Base-by-base conservation (phyloP, 2,113 vertebrate species). In the Falco punctatus region DNA sequence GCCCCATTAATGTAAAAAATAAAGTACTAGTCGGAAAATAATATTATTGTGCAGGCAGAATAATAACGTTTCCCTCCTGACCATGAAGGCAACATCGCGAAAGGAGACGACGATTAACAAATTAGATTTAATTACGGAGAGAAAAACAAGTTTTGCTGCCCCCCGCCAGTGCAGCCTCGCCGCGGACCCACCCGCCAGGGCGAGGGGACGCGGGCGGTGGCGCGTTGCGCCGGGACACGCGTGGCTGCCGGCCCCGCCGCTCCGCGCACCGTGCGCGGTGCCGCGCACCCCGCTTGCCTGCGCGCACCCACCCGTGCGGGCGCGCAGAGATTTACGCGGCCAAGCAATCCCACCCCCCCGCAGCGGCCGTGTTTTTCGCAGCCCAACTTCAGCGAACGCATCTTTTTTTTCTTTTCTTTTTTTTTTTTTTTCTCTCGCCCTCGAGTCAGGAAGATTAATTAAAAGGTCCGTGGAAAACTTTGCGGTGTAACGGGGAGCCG, bases 1-100 rank as follows among this genome's bases (percentile, higher is more conserved):
- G 94, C 91, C 81, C 49, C 81, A 74, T 92, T 93, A 94, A 94
- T 74, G 86, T 67, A 91, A 96, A 95, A 96, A 92, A 96, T 89
- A 96, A 96, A 93, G 86, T 87, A 94, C 81, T 91, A 80, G 90
- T 93, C 94, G 94, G 91, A 94, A 98, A 97, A 98, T 97, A 95
- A 96, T 93, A 96, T 96, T 96, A 96, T 96, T 93, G 97, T 95
- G 93, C 94, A 72, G 95, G 83, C 86, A 90, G 95, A 97, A 97
- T 92, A 97, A 98, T 74, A 96, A 88, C 40, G 67, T 82, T 92
- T 78, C 87, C 3, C 87, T 92, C 95, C 88, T 80, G 92, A 94
- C 86, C 65, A 88, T 82, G 86, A 90, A 97, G 95, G 94, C 92
- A 92, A 58, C 89, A 61, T 75, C 67, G 69, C 79, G 61, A 69